Percentiles rank a stretch among this genome's conserved stretches.
These are phyloP conservation scores for Prunella fulvescens DNA, from an alignment of 2,113 vertebrate genomes.

Conservation along the genomic window DNA sequence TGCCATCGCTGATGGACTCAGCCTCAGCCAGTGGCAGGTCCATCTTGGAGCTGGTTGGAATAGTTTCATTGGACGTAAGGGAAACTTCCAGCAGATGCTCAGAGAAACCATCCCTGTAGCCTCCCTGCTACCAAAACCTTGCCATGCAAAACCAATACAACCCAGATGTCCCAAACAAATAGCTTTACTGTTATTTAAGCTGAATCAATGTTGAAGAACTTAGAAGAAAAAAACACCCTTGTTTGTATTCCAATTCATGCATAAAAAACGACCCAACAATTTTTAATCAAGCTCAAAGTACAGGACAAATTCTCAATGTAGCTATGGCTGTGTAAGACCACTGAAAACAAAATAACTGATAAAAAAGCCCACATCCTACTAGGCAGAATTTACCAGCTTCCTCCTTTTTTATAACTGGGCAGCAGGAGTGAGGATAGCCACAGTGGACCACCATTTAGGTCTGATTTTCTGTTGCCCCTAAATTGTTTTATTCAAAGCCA, in stretches of 20 bases:
- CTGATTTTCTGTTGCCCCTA: background rate
- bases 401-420: background rate
- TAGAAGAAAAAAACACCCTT: background rate
- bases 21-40: background rate
- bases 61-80: accelerated
- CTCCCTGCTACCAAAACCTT: background rate
- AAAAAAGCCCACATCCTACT: background rate
- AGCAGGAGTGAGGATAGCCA: background rate
- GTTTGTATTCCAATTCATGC: background rate
- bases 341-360: background rate
- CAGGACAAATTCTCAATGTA: background rate
- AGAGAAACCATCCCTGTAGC: background rate
- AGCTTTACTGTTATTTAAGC: background rate
- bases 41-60: background rate
- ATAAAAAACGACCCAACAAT: background rate
- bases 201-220: background rate
- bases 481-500: background rate
- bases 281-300: background rate
- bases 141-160: background rate
- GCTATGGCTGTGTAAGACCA: background rate
- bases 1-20: accelerated
- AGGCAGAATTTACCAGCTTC: background rate
- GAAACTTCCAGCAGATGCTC: background rate
- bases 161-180: background rate
- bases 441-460: background rate